Evolutionary conservation across 30 jellyfish, hydroid and myxozoan species (phyloP), one percentile per base, ranked within the genome.

Genomic region (Turritopsis dohrnii): DNA sequence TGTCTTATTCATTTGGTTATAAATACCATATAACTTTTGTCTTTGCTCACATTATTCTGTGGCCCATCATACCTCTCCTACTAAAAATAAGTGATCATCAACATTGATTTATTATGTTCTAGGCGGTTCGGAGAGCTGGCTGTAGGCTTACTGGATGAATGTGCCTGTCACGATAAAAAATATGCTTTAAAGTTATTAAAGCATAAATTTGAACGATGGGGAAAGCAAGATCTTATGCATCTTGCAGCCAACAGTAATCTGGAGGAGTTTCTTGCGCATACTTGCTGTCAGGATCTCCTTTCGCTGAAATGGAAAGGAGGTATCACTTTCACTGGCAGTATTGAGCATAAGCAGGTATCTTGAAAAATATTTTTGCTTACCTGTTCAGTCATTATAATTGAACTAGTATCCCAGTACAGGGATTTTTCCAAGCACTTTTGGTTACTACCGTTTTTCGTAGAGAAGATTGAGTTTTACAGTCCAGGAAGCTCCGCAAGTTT

Each of bases 271-370:
- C 89, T 89, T 28, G 96, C 96, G 26, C 96, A 89, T 52, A 74
- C 88, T 13, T 73, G 94, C 86, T 77, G 90, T 80, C 96, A 89
- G 52, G 89, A 81, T 26, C 65, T 89, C 65, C 71, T 89, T 54
- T 76, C 88, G 18, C 90, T 80, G 23, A 84, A 81, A 52, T 89
- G 96, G 96, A 76, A 82, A 41, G 96, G 96, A 26, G 91, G 81
- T 0, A 84, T 89, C 90, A 28, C 90, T 1, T 84, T 89, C 30
- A 1, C 1, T 69, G 8, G 30, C 9, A 69, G 23, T 8, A 69
- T n/a, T 69, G 77, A 69, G 30, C 28, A 23, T n/a, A 23, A 8
- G 17, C 77, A 69, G 19, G 77, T 69, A 69, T 41, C 9, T 41
- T n/a, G n/a, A n/a, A n/a, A n/a, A n/a, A n/a, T n/a, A n/a, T n/a